These are phyloP conservation scores for Pyrocephalus nanus DNA, from an alignment of 2,797 vertebrate species.

Conservation along the genomic window DNA sequence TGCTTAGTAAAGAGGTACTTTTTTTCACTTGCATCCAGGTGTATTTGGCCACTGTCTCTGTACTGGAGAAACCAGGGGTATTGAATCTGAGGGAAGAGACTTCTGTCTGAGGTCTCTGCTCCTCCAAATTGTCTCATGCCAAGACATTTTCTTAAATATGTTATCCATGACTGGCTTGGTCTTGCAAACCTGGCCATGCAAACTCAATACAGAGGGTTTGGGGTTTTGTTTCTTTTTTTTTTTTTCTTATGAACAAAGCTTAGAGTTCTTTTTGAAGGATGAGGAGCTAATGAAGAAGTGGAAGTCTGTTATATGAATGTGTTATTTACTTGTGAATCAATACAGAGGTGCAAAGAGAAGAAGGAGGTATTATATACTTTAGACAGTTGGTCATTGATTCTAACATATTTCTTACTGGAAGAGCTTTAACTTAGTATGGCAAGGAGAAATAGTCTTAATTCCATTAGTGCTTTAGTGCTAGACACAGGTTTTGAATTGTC, in stretches of 20 bases:
- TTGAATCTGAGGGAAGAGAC: background rate
- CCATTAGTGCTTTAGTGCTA: background rate
- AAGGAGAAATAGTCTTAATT: background rate
- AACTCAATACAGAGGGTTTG: background rate
- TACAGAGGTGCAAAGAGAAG: background rate
- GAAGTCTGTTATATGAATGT: background rate
- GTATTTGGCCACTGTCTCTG: too few relatives aligned
- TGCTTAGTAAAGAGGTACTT: background rate
- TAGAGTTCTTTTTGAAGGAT: background rate
- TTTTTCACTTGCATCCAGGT: background rate
- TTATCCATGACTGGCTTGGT: background rate
- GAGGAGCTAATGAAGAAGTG: background rate
- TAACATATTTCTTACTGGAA: background rate
- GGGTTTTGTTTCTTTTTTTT: too few relatives aligned
- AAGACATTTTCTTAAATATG: background rate
- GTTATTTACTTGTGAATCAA: background rate
- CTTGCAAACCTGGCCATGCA: background rate
- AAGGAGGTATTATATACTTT: background rate
- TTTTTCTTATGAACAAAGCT: too few relatives aligned
- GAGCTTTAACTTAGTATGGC: background rate
- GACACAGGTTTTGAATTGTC: background rate
- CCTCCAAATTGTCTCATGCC: background rate
- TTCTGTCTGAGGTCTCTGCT: background rate
- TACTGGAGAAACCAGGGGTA: background rate
- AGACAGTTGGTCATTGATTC: background rate